phyloP scores from a whole-genome alignment of 2,888 invertebrate species.

The Ichneumoninae sp. region DNA sequence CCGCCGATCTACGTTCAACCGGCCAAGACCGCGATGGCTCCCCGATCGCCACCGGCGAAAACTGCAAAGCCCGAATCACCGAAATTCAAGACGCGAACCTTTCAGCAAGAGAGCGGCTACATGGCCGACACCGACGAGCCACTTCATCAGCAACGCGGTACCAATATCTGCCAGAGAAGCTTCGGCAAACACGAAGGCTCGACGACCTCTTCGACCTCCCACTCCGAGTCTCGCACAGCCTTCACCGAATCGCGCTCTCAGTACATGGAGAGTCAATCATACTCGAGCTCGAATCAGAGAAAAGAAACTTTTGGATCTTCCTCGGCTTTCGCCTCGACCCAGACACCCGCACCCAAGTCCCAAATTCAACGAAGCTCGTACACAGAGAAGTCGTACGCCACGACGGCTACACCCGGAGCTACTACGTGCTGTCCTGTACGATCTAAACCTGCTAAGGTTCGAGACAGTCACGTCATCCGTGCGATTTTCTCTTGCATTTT shows the following conservation, averaged over 20 bases:
- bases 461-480: constrained; percentile 65
- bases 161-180: constrained; percentile 70
- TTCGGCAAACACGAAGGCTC: constrained; percentile 78
- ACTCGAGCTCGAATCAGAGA: constrained; percentile 76
- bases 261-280: constrained; percentile 79
- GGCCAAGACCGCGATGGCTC: constrained; percentile 77
- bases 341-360: constrained; percentile 64
- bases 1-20: constrained; percentile 82
- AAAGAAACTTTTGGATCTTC: constrained; percentile 69
- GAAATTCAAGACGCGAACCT: constrained; percentile 85
- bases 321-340: constrained; percentile 60
- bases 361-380: constrained; percentile 79
- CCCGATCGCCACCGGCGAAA: constrained; percentile 75
- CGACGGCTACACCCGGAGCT: constrained; percentile 68
- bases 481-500: constrained; percentile 46
- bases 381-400: constrained; percentile 78
- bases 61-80: constrained; percentile 85
- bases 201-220: constrained; percentile 72
- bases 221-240: constrained; percentile 77
- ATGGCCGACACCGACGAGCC: constrained; percentile 90
- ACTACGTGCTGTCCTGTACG: constrained; percentile 71
- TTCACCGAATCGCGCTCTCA: constrained; percentile 79
- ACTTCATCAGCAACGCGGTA: constrained; percentile 77
- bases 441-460: constrained; percentile 81
- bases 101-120: constrained; percentile 87